A percentile compares a stretch with the other conserved stretches of the same genome.
Evolutionary conservation across 1,140 invertebrate genomes (phyloP).

Genomic region (Spodoptera frugiperda): DNA sequence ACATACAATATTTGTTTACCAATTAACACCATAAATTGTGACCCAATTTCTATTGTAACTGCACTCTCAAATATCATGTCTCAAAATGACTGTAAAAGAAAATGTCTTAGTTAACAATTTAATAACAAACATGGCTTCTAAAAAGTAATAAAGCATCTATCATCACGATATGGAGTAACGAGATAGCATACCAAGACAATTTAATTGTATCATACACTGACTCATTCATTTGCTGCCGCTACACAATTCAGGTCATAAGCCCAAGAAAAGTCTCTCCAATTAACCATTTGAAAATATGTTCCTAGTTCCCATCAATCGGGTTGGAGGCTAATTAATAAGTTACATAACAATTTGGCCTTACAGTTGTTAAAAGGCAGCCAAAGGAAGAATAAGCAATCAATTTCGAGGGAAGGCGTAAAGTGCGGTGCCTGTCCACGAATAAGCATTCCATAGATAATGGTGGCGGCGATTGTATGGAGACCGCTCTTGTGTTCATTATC

Average conservation of each 20-base stretch:
- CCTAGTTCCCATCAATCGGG: slow-evolving; percentile 51
- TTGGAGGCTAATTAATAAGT: slow-evolving; percentile 59
- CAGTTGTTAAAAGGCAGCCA: slow-evolving; percentile 60
- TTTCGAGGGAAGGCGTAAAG: slow-evolving; percentile 67
- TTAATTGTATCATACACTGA: slow-evolving; percentile 58
- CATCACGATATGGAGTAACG: slow-evolving; percentile 56
- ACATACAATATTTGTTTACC: slow-evolving; percentile 12
- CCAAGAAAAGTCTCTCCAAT: slow-evolving; percentile 52
- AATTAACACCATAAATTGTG: slow-evolving; percentile 11
- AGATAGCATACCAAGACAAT: slow-evolving; percentile 48
- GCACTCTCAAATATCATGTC: background rate
- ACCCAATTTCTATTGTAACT: background rate
- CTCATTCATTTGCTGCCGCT: slow-evolving; percentile 50
- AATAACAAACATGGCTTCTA: background rate
- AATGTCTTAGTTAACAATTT: too few species aligned
- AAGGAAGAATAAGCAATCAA: slow-evolving; percentile 66
- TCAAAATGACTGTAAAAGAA: background rate
- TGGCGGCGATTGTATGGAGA: slow-evolving; percentile 48
- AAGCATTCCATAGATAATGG: slow-evolving; percentile 62
- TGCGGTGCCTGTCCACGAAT: slow-evolving; percentile 59
- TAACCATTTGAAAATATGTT: slow-evolving; percentile 47
- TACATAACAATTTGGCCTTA: slow-evolving; percentile 60
- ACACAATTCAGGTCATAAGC: slow-evolving; percentile 47
- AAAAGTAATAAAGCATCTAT: slow-evolving; percentile 14
- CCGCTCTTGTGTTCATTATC: slow-evolving; percentile 31